These are phyloP conservation scores for Cephus pygmeus DNA, from an alignment of 2,888 invertebrate genomes.

Conservation along the genomic window DNA sequence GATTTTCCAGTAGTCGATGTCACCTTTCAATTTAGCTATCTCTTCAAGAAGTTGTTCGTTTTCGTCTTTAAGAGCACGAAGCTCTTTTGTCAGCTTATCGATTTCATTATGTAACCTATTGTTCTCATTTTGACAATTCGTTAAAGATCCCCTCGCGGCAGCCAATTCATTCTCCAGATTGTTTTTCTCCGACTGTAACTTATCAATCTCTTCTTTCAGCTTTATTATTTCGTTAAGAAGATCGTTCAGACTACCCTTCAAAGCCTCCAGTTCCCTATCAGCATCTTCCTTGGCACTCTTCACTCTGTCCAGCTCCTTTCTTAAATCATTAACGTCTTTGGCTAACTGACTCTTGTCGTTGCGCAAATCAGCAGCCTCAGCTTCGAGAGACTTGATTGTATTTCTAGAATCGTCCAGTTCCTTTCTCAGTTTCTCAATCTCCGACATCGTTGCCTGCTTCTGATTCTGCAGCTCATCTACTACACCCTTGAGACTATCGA, in stretches of 20 bases:
- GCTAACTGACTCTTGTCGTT: conserved; percentile 26
- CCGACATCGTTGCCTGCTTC: not conserved
- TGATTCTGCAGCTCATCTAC: conserved; percentile 8
- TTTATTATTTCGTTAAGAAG: conserved; percentile 33
- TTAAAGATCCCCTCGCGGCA: not conserved
- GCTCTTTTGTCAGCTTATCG: conserved; percentile 17
- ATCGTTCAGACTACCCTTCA: conserved; percentile 41
- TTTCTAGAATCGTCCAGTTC: conserved; percentile 14
- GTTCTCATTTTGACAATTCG: conserved; percentile 20
- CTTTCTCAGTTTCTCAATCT: conserved; percentile 20
- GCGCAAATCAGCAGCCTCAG: conserved; percentile 23
- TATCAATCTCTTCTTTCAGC: conserved; percentile 27
- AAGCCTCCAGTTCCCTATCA: conserved; percentile 32
- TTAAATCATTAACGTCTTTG: conserved; percentile 22
- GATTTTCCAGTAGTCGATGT: conserved; percentile 36
- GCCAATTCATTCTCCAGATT: conserved; percentile 24
- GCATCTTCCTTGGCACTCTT: conserved; percentile 28
- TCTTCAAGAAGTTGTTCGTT: conserved; percentile 26
- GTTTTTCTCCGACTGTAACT: conserved; percentile 18
- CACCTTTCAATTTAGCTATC: conserved; percentile 20
- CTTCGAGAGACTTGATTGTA: conserved; percentile 25
- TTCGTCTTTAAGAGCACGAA: conserved; percentile 21
- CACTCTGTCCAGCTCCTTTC: conserved; percentile 25
- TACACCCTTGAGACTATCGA: conserved; percentile 19
- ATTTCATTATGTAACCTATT: conserved; percentile 30